Base-by-base conservation (phyloP, 1,140 invertebrate genomes). In the Scaptomyza pallida region DNA sequence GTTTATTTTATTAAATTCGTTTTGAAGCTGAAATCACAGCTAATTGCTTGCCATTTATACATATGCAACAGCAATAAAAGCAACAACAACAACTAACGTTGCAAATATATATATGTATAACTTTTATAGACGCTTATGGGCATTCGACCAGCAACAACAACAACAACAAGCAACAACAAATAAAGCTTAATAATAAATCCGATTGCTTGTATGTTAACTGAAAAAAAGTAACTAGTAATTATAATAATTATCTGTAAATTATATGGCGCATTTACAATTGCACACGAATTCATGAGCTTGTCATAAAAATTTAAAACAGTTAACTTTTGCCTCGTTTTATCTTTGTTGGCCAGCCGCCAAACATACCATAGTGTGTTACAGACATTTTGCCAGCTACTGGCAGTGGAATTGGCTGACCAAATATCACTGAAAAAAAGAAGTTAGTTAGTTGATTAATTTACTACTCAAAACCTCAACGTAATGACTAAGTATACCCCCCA, bases 231-330 rank as follows among this genome's bases (percentile, higher is more conserved):
- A 78, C 78, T 62, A 70, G 82, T 88, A 88, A 88, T 88, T 88
- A 88, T 88, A 82, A 88, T 82, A 88, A 88, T 88, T 82, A 88
- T 88, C 78, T 82, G 82, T 88, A 88, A 88, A 88, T 88, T 88
- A 88, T 88, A 88, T 78, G 67, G 75, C 82, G 78, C 72, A 88
- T 74, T 88, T 78, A 82, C 82, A 78, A 88, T 88, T 88, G 83
- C 82, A 72, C 82, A 82, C 83, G 71, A 64, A 78, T 76, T 81
- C 78, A 88, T 78, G 82, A 67, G 82, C 72, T 64, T 88, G 82
- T 88, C 82, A 88, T 88, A 88, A 88, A 82, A 75, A 89, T 63
- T 61, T 56, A 45, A 70, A 76, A 65, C 61, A 86, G 62, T 78
- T 76, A 70, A 61, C 57, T 70, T n/a, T 70, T 47, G 62, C 62